Evolutionary conservation across 2,113 vertebrate genomes (phyloP).

Genomic region (Leucoraja erinaceus): DNA sequence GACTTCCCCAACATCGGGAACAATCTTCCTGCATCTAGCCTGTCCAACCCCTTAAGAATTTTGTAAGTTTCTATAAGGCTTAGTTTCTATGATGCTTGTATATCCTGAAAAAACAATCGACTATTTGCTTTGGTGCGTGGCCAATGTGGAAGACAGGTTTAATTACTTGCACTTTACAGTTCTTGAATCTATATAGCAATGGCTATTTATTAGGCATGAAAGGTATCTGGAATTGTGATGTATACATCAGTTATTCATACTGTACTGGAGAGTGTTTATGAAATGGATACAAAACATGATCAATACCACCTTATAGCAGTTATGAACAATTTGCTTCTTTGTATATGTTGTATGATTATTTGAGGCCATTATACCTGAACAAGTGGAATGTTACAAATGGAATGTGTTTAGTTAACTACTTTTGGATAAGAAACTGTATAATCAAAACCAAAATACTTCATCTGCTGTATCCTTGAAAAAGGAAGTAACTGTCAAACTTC

Average conservation of each 20-base stretch:
- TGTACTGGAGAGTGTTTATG: neutral
- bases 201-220: too few species aligned
- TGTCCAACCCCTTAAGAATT: too few species aligned
- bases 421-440: neutral
- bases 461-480: neutral
- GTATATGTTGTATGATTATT: neutral
- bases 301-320: neutral
- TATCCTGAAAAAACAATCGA: too few species aligned
- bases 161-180: neutral
- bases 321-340: neutral
- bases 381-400: neutral
- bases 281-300: neutral
- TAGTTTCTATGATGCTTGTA: too few species aligned
- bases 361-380: neutral
- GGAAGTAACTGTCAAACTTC: constrained; percentile 29
- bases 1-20: too few species aligned
- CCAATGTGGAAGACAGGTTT: neutral
- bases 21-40: too few species aligned
- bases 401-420: neutral
- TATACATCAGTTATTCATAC: neutral
- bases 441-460: neutral
- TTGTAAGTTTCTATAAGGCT: too few species aligned
- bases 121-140: neutral
- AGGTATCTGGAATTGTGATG: too few species aligned
- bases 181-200: neutral